Evolutionary conservation across 2,888 invertebrate genomes (phyloP).

Genomic region (Drosophila macrothrix): DNA sequence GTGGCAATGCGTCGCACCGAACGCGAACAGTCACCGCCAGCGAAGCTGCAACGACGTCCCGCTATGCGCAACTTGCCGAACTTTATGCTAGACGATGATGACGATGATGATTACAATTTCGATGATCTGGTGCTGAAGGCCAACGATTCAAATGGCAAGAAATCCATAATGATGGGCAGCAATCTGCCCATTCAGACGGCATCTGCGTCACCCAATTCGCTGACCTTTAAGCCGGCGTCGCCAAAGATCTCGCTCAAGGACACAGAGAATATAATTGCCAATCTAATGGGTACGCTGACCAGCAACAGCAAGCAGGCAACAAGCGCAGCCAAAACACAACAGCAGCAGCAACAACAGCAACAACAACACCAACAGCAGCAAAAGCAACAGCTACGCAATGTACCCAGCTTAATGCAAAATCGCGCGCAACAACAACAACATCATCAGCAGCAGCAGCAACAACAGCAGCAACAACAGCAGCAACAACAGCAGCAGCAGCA

Average conservation of each 20-base stretch:
- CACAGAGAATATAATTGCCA: constrained; percentile 88
- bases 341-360: constrained; percentile 7
- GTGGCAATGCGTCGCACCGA: constrained; percentile 38
- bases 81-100: constrained; percentile 87
- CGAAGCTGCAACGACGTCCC: constrained; percentile 28
- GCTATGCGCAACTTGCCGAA: constrained; percentile 78
- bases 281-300: constrained; percentile 87
- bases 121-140: constrained; percentile 88
- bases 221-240: constrained; percentile 80
- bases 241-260: constrained; percentile 84
- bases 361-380: constrained; percentile 17
- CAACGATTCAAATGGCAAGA: constrained; percentile 57
- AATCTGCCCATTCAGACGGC: constrained; percentile 38
- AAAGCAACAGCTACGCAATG: constrained; percentile 3
- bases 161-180: neutral
- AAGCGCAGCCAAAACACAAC: constrained; percentile 30
- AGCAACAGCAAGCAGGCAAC: constrained; percentile 40
- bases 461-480: constrained; percentile 17
- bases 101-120: constrained; percentile 93
- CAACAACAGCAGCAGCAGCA: constrained; percentile 15
- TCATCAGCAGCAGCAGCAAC: neutral
- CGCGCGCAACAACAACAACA: constrained; percentile 11
- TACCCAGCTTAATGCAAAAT: constrained; percentile 16
- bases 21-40: constrained; percentile 8
- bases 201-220: constrained; percentile 65